Base-by-base conservation (phyloP, 2,797 vertebrate species). In the Ambastaia sidthimunki region DNA sequence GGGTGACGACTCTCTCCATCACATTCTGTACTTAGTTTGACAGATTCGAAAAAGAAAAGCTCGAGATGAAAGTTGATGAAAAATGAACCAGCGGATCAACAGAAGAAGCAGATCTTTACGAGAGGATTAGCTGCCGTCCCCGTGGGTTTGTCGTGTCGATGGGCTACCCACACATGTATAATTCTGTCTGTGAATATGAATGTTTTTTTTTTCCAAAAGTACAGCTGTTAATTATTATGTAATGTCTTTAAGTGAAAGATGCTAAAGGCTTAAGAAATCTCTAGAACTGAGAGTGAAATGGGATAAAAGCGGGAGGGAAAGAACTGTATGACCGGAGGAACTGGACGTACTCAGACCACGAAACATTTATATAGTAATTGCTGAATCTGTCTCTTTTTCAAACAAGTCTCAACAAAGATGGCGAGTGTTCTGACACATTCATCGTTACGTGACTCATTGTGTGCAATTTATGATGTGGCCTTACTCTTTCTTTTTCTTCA, bases 141-240 rank as follows among this genome's bases (percentile, higher is more conserved):
- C 77, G 88, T 88, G 74, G 82, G 65, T 52, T 78, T 9, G 12
- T 10, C 11, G 18, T 81, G 75, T 74, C 87, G 89, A 86, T 89
- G 89, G 85, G 81, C 85, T 85, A 86, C 89, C 84, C 86, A 89
- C 89, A 87, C 86, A 83, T 93, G 90, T 93, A 91, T 90, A 93
- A 90, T 93, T 89, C 85, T 90, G 89, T 90, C 89, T 92, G 83
- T 91, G 78, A 86, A 78, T 88, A 87, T 88, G 76, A 76, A 84
- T 80, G 66, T 57, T 75, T 79, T 73, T 28, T 47, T 78, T 44
- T 44, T 88, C 78, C 78, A 82, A 76, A 76, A 86, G 82, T 88
- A 86, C 77, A 79, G 76, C 83, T 87, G 80, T 88, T 84, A 86
- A 86, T 86, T 85, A 87, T 86, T 80, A 86, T 76, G 78, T 87